Percentiles rank a stretch among this genome's conserved stretches.
These are phyloP conservation scores for Todus mexicanus DNA, from an alignment of 2,797 vertebrate species.

Conservation along the genomic window DNA sequence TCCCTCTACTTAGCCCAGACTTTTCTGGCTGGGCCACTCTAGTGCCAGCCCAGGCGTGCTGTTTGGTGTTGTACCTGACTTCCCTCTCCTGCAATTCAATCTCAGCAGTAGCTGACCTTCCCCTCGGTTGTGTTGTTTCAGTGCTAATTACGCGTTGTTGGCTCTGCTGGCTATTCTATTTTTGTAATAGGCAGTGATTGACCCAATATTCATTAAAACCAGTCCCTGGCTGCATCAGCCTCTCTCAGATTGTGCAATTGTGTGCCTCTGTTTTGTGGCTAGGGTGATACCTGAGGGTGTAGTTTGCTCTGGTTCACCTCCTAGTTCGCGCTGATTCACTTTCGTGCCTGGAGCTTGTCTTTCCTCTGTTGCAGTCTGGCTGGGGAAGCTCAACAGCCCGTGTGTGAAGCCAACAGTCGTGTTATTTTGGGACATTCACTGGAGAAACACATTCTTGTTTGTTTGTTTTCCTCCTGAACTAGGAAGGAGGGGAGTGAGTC, in stretches of 20 bases:
- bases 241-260: neutral
- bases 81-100: neutral
- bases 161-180: neutral
- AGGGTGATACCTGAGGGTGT: neutral
- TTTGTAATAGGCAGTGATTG: neutral
- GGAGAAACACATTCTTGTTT: neutral
- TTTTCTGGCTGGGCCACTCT: neutral
- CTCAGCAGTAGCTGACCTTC: neutral
- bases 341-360: neutral
- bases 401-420: neutral
- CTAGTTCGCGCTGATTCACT: neutral
- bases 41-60: neutral
- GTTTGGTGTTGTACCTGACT: neutral
- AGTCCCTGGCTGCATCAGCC: neutral
- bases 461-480: constrained; percentile 9
- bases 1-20: neutral
- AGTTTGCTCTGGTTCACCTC: neutral
- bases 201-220: neutral
- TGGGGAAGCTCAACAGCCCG: neutral
- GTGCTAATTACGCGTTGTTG: fast-evolving
- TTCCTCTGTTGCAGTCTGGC: neutral
- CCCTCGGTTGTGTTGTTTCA: neutral
- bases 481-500: neutral
- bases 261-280: neutral
- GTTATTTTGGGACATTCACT: neutral